Evolutionary conservation across 2,888 invertebrate genomes (phyloP), one percentile per base, ranked within the genome.

Genomic region (Pheosia tremula): DNA sequence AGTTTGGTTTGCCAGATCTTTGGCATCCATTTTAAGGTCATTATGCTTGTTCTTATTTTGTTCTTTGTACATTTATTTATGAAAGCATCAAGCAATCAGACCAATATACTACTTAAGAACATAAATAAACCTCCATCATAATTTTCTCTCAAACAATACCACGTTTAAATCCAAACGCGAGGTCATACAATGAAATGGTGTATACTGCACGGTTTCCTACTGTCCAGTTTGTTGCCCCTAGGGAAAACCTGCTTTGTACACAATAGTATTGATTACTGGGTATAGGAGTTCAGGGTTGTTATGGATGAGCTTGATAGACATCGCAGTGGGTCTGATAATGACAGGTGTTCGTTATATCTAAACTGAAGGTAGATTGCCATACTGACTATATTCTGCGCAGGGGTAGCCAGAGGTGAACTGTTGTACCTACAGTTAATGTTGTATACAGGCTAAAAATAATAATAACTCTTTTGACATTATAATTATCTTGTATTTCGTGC

Each of bases 161-260:
- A 24, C 24, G 24, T 24, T 24, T 24, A 24, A 41, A 60, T 61
- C 49, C 54, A 57, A 45, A 45, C 49, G 53, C 9, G 47, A 45
- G 5, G 45, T 59, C 58, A 63, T 53, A 58, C 58, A 59, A 58
- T n/a, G 13, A 8, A 55, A 47, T 43, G 11, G 53, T 56, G 58
- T 58, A 63, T 61, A 56, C 59, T 60, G 55, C 60, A 39, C 45
- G 38, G 38, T 43, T 69, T 61, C 54, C 52, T 61, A 66, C 59
- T 58, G 52, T 59, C 59, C 64, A 78, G 83, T 85, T 80, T 79
- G 82, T 74, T 80, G 82, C 77, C 79, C 80, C 67, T 59, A 66
- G 85, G 85, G 75, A 84, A 86, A 83, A 80, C 84, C 85, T 74
- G 81, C 72, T 71, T 79, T 77, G 71, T 66, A 80, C 80, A 78